Conservation (phyloP, 2,113 vertebrate genomes). For the Sula dactylatra region DNA sequence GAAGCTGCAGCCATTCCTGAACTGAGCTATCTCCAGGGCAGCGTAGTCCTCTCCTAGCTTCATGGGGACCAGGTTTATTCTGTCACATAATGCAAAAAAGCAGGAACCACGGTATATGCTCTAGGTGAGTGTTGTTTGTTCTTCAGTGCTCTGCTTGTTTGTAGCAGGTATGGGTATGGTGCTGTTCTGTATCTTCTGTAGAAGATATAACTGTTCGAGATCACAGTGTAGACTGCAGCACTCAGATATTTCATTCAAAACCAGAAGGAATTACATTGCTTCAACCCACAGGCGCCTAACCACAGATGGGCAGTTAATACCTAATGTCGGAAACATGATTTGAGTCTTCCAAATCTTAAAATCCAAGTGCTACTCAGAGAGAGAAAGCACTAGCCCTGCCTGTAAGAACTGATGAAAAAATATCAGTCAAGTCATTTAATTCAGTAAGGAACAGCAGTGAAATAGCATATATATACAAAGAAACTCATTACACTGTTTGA, state of each 20-base stretch:
- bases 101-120: neutral
- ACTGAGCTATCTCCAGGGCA: neutral
- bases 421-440: neutral
- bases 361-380: neutral
- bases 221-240: neutral
- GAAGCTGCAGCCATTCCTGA: neutral
- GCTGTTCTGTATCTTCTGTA: neutral
- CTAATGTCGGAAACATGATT: neutral
- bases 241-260: neutral
- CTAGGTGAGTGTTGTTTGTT: neutral
- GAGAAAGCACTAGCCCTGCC: neutral
- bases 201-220: neutral
- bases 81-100: neutral
- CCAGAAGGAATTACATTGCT: neutral
- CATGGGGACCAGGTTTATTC: neutral
- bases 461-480: neutral
- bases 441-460: neutral
- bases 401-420: neutral
- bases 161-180: neutral
- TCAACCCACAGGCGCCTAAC: neutral
- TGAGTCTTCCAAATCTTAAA: slow-evolving; percentile 1
- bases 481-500: neutral
- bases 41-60: neutral
- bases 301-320: neutral
- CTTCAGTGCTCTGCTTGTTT: neutral